These are phyloP conservation scores for Apomyelois bistriatella DNA, from an alignment of 2,888 invertebrate genomes.

Conservation along the genomic window DNA sequence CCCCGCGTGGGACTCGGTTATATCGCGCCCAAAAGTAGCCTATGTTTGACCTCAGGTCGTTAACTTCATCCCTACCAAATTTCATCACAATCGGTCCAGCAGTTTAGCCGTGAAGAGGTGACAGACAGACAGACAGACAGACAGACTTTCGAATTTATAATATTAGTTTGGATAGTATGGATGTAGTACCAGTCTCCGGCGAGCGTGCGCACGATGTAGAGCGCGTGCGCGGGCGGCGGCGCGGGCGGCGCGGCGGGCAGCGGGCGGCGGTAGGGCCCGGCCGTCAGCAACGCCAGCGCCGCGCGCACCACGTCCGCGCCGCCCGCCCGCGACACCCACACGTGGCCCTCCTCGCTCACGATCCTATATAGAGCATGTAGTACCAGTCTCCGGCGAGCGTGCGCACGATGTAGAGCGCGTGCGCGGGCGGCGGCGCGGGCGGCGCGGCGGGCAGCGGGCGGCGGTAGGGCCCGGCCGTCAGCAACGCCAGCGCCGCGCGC, in stretches of 20 bases:
- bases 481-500: slow-evolving; percentile 59
- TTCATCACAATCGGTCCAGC: too few relatives aligned
- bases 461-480: slow-evolving; percentile 64
- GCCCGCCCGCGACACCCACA: slow-evolving; percentile 68
- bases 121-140: too few relatives aligned
- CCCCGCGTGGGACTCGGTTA: too few relatives aligned
- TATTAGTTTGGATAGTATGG: too few relatives aligned
- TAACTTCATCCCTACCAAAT: too few relatives aligned
- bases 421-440: slow-evolving; percentile 53
- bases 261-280: slow-evolving; percentile 65
- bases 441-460: slow-evolving; percentile 69
- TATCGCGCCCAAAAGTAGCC: too few relatives aligned
- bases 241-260: slow-evolving; percentile 67
- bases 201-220: slow-evolving; percentile 73
- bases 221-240: slow-evolving; percentile 51
- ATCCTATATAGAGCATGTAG: too few relatives aligned
- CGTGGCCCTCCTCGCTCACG: too few relatives aligned
- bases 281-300: slow-evolving; percentile 63
- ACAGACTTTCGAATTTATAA: too few relatives aligned
- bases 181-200: slow-evolving; percentile 76
- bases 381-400: slow-evolving; percentile 73
- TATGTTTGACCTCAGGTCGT: too few relatives aligned
- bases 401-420: slow-evolving; percentile 70
- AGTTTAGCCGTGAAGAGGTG: too few relatives aligned
- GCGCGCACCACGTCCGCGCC: slow-evolving; percentile 56